Conservation (phyloP, 23 tunicate genomes). For the Trididemnum clinides region DNA sequence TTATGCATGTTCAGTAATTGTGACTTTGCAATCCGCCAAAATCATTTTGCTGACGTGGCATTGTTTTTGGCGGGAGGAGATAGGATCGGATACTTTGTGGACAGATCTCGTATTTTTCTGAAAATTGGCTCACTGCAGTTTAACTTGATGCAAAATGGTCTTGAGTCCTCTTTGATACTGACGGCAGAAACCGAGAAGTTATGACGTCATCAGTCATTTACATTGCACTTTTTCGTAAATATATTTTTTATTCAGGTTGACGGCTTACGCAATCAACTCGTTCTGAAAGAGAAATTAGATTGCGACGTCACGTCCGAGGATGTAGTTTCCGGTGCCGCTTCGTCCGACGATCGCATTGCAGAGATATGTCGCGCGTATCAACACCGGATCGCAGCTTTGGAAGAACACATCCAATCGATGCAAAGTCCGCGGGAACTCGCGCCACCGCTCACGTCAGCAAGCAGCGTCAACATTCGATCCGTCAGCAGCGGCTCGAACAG, state of each 20-base stretch:
- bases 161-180: too few species aligned
- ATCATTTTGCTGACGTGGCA: too few species aligned
- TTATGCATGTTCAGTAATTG: too few species aligned
- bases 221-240: too few species aligned
- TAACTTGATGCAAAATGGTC: too few species aligned
- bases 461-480: conserved; percentile 53
- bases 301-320: neutral
- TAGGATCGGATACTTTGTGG: too few species aligned
- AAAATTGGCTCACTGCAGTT: too few species aligned
- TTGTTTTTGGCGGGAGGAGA: too few species aligned
- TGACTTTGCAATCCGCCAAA: too few species aligned
- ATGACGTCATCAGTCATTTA: too few species aligned
- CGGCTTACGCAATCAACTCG: conserved; percentile 41
- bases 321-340: neutral
- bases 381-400: conserved; percentile 49
- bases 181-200: too few species aligned
- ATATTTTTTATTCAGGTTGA: conserved; percentile 55
- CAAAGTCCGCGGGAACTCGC: conserved; percentile 27
- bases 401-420: conserved; percentile 41
- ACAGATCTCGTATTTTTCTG: too few species aligned
- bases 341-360: neutral
- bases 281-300: conserved; percentile 20
- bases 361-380: conserved; percentile 46
- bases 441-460: conserved; percentile 25
- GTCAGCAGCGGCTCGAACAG: conserved; percentile 25